A percentile compares a stretch with the other conserved stretches of the same genome.
These are phyloP conservation scores for Liodrosophila aerea DNA, from an alignment of 2,888 invertebrate species.

Conservation along the genomic window DNA sequence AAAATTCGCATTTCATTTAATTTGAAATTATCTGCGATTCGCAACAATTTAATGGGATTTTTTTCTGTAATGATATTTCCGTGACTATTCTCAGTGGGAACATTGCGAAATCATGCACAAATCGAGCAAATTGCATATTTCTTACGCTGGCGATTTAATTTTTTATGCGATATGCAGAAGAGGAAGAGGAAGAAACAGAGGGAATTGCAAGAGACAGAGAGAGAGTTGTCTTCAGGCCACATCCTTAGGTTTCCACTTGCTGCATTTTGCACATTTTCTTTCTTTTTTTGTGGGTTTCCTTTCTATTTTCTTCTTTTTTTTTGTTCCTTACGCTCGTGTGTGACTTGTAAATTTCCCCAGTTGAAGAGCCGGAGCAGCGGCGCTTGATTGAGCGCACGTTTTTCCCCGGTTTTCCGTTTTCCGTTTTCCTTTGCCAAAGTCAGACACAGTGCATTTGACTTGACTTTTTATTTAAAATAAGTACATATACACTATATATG, in stretches of 20 bases:
- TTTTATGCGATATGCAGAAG: constrained; percentile 61
- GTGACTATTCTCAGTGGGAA: constrained; percentile 28
- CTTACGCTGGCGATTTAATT: constrained; percentile 66
- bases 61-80: constrained; percentile 20
- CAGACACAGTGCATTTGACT: constrained; percentile 45
- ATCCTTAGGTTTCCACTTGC: constrained; percentile 37
- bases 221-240: constrained; percentile 23
- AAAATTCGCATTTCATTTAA: too few relatives aligned
- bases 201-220: background rate
- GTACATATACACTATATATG: constrained; percentile 12
- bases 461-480: constrained; percentile 60
- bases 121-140: constrained; percentile 70
- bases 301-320: constrained; percentile 14
- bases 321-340: constrained; percentile 39
- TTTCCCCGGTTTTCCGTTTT: constrained; percentile 35
- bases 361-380: constrained; percentile 55
- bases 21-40: too few relatives aligned
- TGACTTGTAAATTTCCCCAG: constrained; percentile 75
- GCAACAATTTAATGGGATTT: background rate
- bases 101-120: constrained; percentile 64
- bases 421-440: constrained; percentile 31
- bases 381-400: constrained; percentile 78
- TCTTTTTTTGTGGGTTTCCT: background rate
- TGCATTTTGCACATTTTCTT: constrained; percentile 20
- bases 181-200: background rate